These are phyloP conservation scores for Podocnemis expansa DNA, from an alignment of 2,113 vertebrate genomes.

Conservation along the genomic window DNA sequence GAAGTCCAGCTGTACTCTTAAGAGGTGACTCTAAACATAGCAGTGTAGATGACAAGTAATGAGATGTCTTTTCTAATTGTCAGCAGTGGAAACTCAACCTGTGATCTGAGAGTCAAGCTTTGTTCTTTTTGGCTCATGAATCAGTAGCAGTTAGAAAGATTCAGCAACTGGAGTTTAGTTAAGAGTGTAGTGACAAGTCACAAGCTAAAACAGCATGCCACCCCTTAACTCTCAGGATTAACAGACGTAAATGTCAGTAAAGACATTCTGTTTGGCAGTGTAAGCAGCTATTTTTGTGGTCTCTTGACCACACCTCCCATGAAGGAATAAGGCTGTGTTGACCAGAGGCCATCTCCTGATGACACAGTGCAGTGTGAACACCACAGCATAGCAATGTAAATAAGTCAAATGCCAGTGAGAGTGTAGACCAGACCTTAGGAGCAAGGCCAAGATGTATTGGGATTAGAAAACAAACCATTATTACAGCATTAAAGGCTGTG, in stretches of 20 bases:
- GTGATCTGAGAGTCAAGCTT: not conserved
- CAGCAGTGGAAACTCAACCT: not conserved
- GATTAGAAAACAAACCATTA: not conserved
- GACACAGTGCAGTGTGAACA: too few species aligned
- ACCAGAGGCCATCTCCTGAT: too few species aligned
- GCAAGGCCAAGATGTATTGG: not conserved
- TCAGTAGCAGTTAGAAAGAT: not conserved
- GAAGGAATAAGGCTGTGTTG: too few species aligned
- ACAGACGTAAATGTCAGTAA: not conserved
- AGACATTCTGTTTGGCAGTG: not conserved
- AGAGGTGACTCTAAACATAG: not conserved
- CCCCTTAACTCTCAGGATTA: fast-evolving
- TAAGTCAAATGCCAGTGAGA: too few species aligned
- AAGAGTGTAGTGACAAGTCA: not conserved
- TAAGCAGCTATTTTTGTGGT: not conserved
- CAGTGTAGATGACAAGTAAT: not conserved
- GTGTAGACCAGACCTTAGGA: not conserved
- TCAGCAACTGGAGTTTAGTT: not conserved
- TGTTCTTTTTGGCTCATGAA: not conserved
- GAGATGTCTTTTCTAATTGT: not conserved
- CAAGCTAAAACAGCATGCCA: not conserved
- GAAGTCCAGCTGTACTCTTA: not conserved
- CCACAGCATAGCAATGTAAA: too few species aligned
- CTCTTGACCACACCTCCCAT: not conserved
- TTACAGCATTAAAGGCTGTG: not conserved